Evolutionary conservation across 2,888 invertebrate genomes (phyloP), one percentile per base, ranked within the genome.

Genomic region (Trachelus troglodyta): DNA sequence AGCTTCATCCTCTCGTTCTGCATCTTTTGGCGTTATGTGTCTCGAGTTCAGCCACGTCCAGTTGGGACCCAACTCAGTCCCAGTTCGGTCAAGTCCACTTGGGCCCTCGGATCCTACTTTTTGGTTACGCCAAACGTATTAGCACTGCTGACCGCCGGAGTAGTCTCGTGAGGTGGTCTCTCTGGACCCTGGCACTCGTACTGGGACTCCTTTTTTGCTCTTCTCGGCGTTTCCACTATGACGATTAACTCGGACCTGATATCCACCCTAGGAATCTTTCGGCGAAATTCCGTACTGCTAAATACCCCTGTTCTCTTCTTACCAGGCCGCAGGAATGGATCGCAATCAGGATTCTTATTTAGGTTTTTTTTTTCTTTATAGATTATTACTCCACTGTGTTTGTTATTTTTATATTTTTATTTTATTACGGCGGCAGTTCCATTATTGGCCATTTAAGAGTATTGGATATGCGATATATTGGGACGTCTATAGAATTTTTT

Each of bases 251-350:
- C 83, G 81, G 76, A 84, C 71, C 83, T 82, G 82, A 87, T 87
- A 88, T 88, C 87, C 83, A 83, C 86, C 85, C 88, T 89, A 89
- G 89, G 87, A 90, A 90, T 89, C 83, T 85, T 81, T 81, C 85
- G 84, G 79, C 83, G 89, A 88, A 89, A 90, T 90, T 88, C 86
- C 88, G 87, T 86, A 84, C 83, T 86, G 85, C 87, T 84, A 88
- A 87, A 89, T 89, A 86, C 89, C 89, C 85, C 86, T 87, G 85
- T 86, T 84, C 86, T 86, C 87, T 89, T 89, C 88, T 89, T 89
- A 88, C 88, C 56, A 23, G 56, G 9, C 23, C 56, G 56, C 23
- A 56, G 9, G 56, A 56, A 23, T 56, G 23, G 56, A 23, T 56
- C 23, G 23, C 56, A 56, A 56, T 56, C 56, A 56, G 9, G 56